phyloP scores from a whole-genome alignment of 2,797 vertebrate species.

The Trematomus bernacchii region DNA sequence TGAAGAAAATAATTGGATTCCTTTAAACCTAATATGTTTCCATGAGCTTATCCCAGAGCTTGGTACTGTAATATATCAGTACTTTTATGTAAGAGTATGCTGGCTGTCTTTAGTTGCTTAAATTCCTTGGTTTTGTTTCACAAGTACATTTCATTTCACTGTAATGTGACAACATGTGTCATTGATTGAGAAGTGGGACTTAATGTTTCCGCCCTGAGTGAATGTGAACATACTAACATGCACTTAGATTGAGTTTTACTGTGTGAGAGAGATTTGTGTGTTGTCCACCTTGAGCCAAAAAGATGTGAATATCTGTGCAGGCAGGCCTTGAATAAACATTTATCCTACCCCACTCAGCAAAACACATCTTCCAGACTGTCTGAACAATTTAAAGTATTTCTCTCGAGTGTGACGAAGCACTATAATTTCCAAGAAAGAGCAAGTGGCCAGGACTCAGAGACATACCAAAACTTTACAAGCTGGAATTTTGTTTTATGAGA shows the following conservation, averaged over 20 bases:
- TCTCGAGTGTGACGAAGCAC: slow-evolving; percentile 69
- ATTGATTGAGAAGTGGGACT: slow-evolving; percentile 26
- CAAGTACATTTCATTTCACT: slow-evolving; percentile 37
- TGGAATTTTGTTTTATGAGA: slow-evolving; percentile 68
- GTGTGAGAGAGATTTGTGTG: slow-evolving; percentile 30
- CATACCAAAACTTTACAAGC: slow-evolving; percentile 70
- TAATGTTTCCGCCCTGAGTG: neutral
- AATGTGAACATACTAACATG: slow-evolving; percentile 27
- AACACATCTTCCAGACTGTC: slow-evolving; percentile 68
- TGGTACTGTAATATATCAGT: slow-evolving; percentile 49
- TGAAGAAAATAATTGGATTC: slow-evolving; percentile 54
- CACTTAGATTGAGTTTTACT: slow-evolving; percentile 16
- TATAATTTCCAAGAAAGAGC: slow-evolving; percentile 66
- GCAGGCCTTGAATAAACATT: slow-evolving; percentile 71
- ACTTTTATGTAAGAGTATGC: slow-evolving; percentile 38
- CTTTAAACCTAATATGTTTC: slow-evolving; percentile 59
- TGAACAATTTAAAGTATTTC: slow-evolving; percentile 70
- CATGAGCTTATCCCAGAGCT: slow-evolving; percentile 47
- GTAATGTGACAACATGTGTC: slow-evolving; percentile 22
- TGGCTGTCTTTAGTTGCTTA: slow-evolving; percentile 17
- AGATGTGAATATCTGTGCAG: slow-evolving; percentile 42
- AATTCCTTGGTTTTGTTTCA: slow-evolving; percentile 33
- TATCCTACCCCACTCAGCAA: slow-evolving; percentile 77
- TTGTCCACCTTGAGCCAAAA: slow-evolving; percentile 18
- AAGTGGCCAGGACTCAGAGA: slow-evolving; percentile 41